Conservation (phyloP, 2,888 invertebrate species). For the Acronicta leporina region DNA sequence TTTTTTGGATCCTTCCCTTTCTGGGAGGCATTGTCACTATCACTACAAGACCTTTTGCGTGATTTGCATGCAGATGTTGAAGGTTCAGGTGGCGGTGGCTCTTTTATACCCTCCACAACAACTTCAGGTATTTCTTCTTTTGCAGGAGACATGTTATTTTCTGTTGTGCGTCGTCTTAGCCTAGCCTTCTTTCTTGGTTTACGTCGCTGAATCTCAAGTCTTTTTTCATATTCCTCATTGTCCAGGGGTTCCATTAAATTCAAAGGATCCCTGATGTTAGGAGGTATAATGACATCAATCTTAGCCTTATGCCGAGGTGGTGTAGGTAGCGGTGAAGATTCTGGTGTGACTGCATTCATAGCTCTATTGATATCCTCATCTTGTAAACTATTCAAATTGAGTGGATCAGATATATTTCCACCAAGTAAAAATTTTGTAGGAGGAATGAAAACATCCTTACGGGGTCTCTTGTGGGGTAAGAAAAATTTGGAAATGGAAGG, state of each 20-base stretch:
- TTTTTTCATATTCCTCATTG: slow-evolving; percentile 94
- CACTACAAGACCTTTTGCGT: slow-evolving; percentile 87
- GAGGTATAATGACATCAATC: slow-evolving; percentile 97
- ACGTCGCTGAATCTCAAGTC: slow-evolving; percentile 91
- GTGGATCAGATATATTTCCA: slow-evolving; percentile 98
- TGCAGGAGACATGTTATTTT: slow-evolving; percentile 80
- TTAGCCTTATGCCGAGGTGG: slow-evolving; percentile 94
- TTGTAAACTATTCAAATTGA: slow-evolving; percentile 97
- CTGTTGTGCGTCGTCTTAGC: slow-evolving; percentile 83
- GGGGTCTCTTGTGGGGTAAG: slow-evolving; percentile 92
- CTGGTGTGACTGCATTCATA: slow-evolving; percentile 97
- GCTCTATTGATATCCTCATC: slow-evolving; percentile 93
- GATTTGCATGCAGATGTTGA: slow-evolving; percentile 78
- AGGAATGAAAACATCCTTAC: slow-evolving; percentile 93
- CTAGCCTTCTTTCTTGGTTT: slow-evolving; percentile 92
- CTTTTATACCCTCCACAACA: slow-evolving; percentile 76
- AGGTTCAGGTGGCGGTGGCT: slow-evolving; percentile 78
- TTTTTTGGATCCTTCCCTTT: slow-evolving; percentile 87
- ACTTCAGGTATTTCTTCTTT: slow-evolving; percentile 65
- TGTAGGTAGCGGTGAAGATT: slow-evolving; percentile 96
- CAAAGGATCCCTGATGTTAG: slow-evolving; percentile 97
- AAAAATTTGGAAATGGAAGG: slow-evolving; percentile 92
- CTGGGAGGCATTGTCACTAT: slow-evolving; percentile 88
- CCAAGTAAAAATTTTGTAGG: slow-evolving; percentile 98
- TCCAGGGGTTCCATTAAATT: slow-evolving; percentile 95